These are phyloP conservation scores for Mesembrinibis cayennensis DNA, from an alignment of 2,113 vertebrate genomes.

Conservation along the genomic window DNA sequence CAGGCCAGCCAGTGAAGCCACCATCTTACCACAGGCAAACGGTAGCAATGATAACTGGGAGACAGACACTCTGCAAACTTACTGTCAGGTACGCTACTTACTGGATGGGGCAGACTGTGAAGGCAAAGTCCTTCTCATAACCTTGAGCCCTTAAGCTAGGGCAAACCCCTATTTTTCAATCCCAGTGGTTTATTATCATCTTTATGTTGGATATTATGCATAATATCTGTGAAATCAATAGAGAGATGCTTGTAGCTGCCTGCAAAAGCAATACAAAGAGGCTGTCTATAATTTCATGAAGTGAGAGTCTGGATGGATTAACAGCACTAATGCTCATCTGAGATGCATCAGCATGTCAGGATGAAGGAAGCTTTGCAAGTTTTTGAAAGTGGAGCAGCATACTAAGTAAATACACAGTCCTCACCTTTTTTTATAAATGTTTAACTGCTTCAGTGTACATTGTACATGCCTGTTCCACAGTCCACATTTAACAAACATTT, in stretches of 20 bases:
- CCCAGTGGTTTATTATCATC: not conserved
- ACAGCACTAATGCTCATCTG: not conserved
- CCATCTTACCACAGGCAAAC: not conserved
- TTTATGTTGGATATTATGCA: not conserved
- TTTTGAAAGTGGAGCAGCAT: not conserved
- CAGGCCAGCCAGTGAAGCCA: not conserved
- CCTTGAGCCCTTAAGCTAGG: not conserved
- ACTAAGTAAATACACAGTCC: not conserved
- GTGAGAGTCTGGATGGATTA: not conserved
- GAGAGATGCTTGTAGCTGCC: not conserved
- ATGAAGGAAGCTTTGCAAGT: not conserved
- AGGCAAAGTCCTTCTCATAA: not conserved
- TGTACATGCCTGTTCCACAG: not conserved
- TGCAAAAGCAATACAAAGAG: not conserved
- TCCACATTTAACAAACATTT: not conserved
- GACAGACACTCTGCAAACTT: not conserved
- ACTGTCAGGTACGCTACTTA: no score
- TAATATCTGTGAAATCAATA: not conserved
- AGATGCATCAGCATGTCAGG: not conserved
- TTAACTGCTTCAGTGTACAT: not conserved
- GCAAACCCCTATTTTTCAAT: not conserved
- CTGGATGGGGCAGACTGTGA: not conserved
- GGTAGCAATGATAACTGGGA: not conserved
- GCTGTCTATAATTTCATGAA: not conserved
- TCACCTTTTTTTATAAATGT: not conserved